Conservation (phyloP, 1,140 invertebrate species). For the Stegodyphus mimosarum region DNA sequence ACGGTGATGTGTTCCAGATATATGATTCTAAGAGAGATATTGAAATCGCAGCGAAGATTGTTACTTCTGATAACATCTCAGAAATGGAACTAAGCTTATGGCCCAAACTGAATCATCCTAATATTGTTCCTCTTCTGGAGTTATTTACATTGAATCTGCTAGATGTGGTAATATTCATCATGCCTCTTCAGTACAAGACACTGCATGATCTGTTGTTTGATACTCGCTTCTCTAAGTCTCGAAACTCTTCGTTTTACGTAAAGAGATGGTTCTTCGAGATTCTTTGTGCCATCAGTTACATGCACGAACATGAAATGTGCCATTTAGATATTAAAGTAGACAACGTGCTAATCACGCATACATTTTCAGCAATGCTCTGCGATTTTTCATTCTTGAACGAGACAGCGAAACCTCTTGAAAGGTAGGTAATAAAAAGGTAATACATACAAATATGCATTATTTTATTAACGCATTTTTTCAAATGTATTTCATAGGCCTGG, state of each 20-base stretch:
- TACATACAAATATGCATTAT: not conserved
- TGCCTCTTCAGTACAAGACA: slow-evolving; percentile 24
- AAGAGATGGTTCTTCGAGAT: no score
- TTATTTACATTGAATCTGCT: not conserved
- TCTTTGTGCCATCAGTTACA: no score
- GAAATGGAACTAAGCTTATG: no score
- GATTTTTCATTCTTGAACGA: slow-evolving; percentile 9
- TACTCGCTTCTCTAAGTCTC: not conserved
- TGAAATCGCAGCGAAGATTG: not conserved
- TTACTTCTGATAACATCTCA: no score
- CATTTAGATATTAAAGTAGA: no score
- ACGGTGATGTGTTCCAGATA: slow-evolving; percentile 30
- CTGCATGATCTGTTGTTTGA: slow-evolving; percentile 18
- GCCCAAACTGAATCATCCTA: no score
- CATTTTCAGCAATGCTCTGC: no score
- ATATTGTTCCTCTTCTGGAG: no score
- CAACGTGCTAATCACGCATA: no score
- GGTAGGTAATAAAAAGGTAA: not conserved
- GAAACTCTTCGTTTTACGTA: slow-evolving; percentile 19
- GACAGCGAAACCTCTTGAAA: not conserved
- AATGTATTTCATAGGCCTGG: not conserved
- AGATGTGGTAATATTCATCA: slow-evolving; percentile 5
- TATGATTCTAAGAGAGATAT: slow-evolving; percentile 2
- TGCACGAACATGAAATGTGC: no score
- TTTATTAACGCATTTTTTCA: not conserved